Evolutionary conservation across 2,888 invertebrate genomes (phyloP), one percentile per base, ranked within the genome.

Genomic region (Drosophila robusta): DNA sequence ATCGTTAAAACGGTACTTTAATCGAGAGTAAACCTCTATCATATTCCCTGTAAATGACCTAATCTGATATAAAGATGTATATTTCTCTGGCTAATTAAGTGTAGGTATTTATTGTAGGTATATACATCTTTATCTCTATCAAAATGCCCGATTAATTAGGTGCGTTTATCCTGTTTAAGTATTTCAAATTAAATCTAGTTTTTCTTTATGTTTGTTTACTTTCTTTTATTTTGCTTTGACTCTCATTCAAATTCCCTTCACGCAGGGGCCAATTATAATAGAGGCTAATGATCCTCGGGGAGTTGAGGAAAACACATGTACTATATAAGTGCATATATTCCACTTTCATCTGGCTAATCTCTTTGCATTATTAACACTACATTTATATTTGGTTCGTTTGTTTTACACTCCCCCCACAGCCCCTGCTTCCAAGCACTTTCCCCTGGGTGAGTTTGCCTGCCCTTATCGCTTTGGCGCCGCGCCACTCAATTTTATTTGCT

Each of bases 401-500:
- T 29, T 9, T 29, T 29, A 9, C 29, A 29, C 29, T 29, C 29
- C 29, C 3, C 29, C 8, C 7, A 26, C 7, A 7, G 7, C 26
- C 26, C 26, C 24, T 1, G 3, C 1, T 32, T 32, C 12, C 34
- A 11, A 12, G 29, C 34, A 34, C 34, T 34, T 34, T 7, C 34
- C 34, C 34, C 12, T 34, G 34, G 34, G 34, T 12, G 2, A 34
- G 11, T 34, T 4, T 32, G 7, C 26, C n/a, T 55, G 47, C 58
- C 49, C 51, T 51, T 56, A 54, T 52, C 73, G 63, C 41, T 69
- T 63, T 68, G 69, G 55, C 63, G 62, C 54, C 47, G 47, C 57
- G 70, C 63, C 74, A 74, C 68, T 78, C 75, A 65, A 61, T 58
- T 81, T 82, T 76, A 76, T 82, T 87, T 85, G 87, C 86, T 69